These are phyloP conservation scores for Pseudomyrmex sp. DNA, from an alignment of 1,140 invertebrate species.

Conservation along the genomic window DNA sequence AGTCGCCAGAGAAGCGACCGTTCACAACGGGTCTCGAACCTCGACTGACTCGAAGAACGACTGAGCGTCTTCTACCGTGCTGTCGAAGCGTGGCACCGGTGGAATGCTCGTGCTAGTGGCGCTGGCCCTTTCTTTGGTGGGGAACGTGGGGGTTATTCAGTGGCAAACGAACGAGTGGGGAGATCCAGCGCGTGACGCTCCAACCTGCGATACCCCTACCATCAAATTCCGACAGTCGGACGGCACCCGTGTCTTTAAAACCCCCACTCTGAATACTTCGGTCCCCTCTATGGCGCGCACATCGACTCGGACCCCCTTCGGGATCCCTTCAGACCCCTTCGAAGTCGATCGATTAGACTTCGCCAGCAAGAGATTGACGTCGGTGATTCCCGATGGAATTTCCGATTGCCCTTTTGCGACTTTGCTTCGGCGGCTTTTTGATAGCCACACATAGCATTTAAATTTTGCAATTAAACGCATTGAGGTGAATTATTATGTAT, in stretches of 20 bases:
- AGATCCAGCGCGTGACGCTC: slow-evolving; percentile 83
- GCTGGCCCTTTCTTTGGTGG: slow-evolving; percentile 63
- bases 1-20: slow-evolving; percentile 69
- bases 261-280: slow-evolving; percentile 47
- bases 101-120: slow-evolving; percentile 76
- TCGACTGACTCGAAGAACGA: slow-evolving; percentile 80
- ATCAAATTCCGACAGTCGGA: slow-evolving; percentile 80
- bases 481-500: neutral
- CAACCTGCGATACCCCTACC: slow-evolving; percentile 80
- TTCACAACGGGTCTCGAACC: slow-evolving; percentile 78
- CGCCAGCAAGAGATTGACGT: slow-evolving; percentile 28
- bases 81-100: slow-evolving; percentile 78
- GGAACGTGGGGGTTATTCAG: slow-evolving; percentile 38
- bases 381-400: slow-evolving; percentile 37
- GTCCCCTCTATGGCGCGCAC: slow-evolving; percentile 26
- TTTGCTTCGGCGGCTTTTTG: neutral
- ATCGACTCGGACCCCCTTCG: slow-evolving; percentile 60
- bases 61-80: slow-evolving; percentile 76
- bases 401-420: slow-evolving; percentile 15
- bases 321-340: neutral
- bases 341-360: slow-evolving; percentile 62
- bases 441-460: neutral
- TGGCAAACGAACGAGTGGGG: slow-evolving; percentile 62
- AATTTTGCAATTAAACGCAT: neutral
- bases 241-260: slow-evolving; percentile 77